phyloP scores from a whole-genome alignment of 2,797 vertebrate genomes.

The Picus viridis region DNA sequence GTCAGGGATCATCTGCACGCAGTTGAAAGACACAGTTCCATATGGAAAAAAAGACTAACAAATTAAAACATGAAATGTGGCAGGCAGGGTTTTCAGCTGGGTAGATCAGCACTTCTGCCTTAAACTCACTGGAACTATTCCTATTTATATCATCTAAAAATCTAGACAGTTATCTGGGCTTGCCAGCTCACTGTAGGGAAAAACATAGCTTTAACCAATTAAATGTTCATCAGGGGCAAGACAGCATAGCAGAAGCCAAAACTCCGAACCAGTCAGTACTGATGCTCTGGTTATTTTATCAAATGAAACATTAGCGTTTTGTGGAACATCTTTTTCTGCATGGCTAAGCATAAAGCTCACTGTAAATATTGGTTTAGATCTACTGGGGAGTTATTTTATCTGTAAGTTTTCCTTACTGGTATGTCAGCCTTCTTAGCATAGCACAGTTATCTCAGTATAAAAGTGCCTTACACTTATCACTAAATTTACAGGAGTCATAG shows the following conservation, averaged over 20 bases:
- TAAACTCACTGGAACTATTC: slow-evolving; percentile 4
- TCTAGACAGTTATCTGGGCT: slow-evolving; percentile 30
- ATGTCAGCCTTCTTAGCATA: background rate
- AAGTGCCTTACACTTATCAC: background rate
- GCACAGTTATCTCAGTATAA: background rate
- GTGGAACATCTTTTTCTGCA: background rate
- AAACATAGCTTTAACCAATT: slow-evolving; percentile 43
- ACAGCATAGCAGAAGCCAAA: background rate
- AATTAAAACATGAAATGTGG: background rate
- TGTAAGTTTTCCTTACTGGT: background rate
- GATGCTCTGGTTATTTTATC: background rate
- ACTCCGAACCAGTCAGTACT: background rate
- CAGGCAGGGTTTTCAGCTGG: slow-evolving; percentile 12
- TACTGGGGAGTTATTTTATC: background rate
- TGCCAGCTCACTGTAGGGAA: slow-evolving; percentile 43
- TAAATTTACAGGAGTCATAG: background rate
- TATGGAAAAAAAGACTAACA: background rate
- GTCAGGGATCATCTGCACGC: background rate
- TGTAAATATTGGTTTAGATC: background rate
- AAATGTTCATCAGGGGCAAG: slow-evolving; percentile 33
- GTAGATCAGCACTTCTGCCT: slow-evolving; percentile 25
- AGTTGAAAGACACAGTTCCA: background rate
- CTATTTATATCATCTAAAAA: background rate
- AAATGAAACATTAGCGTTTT: background rate
- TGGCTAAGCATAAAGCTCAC: background rate